Evolutionary conservation across 2,113 vertebrate species (phyloP).

Genomic region (Ondatra zibethicus): DNA sequence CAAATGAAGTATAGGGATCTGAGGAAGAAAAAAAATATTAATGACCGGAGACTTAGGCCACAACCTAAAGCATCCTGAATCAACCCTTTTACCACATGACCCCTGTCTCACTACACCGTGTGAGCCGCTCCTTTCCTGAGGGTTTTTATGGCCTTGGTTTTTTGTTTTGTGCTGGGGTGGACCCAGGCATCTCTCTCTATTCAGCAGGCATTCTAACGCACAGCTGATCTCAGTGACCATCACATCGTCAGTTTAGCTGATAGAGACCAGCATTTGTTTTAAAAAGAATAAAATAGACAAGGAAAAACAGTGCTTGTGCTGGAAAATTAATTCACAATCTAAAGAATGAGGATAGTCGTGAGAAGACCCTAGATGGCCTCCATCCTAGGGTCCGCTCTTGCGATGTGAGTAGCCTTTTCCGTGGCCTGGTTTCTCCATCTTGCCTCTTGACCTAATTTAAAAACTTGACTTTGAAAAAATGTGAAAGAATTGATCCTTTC

Average conservation of each 20-base stretch:
- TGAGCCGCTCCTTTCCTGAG: not conserved
- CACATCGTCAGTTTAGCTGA: not conserved
- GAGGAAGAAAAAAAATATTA: not conserved
- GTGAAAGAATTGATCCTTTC: conserved; percentile 16
- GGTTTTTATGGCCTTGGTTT: not conserved
- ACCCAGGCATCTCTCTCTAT: not conserved
- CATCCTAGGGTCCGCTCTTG: not conserved
- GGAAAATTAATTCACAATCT: not conserved
- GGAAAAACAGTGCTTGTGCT: not conserved
- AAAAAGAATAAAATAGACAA: not conserved
- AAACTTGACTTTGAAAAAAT: conserved; percentile 20
- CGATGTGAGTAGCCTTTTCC: not conserved
- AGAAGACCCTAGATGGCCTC: not conserved
- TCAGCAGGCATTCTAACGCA: not conserved
- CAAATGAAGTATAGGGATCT: not conserved
- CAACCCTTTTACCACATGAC: not conserved
- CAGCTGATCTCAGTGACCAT: not conserved
- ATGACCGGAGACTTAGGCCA: not conserved
- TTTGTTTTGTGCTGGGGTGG: not conserved
- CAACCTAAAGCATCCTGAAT: not conserved
- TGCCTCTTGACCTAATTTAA: not conserved
- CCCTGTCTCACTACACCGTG: not conserved
- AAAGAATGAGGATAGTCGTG: not conserved
- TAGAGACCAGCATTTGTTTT: conserved; percentile 3
- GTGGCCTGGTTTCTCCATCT: not conserved